Evolutionary conservation across 2,797 vertebrate species (phyloP), one percentile per base, ranked within the genome.

Genomic region (Helicolenus hilgendorfi): DNA sequence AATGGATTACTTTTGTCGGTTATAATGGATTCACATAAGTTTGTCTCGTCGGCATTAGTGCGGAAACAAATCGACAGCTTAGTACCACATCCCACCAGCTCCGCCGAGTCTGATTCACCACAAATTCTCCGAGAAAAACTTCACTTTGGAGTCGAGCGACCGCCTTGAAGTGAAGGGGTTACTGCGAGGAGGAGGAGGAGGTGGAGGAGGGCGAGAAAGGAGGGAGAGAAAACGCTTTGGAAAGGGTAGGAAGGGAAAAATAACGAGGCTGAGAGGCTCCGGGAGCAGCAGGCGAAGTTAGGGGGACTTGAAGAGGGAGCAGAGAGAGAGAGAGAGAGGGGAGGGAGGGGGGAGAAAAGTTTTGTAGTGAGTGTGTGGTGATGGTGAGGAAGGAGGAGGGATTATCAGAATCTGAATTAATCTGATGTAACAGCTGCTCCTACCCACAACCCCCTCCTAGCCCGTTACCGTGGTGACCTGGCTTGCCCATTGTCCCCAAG

Each of bases 361-460:
- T 96, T 96, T 95, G 89, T 94, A 85, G 85, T 84, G 91, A 93
- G 93, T 92, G 90, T 95, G 92, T 90, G 91, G 90, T 88, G 92
- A 95, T 92, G 93, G 94, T 76, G 86, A 94, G 84, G 95, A 96
- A 94, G 96, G 95, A 95, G 96, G 96, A 96, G 95, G 96, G 96
- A 97, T 97, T 98, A 97, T 98, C 96, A 97, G 98, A 98, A 98
- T 98, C 97, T 98, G 97, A 98, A 98, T 98, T 99, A 98, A 98
- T 99, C 98, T 98, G 98, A 98, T 98, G 98, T 98, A 98, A 98
- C 98, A 98, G 98, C 98, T 98, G 98, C 98, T 97, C 97, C 98
- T 98, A 97, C 98, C 97, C 98, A 96, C 96, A 94, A 93, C 97
- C 98, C 98, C 97, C 96, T 94, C 95, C 96, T 86, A 82, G 95